Conservation (phyloP, 1,140 invertebrate species). For the Pseudomyrmex dendroicus region DNA sequence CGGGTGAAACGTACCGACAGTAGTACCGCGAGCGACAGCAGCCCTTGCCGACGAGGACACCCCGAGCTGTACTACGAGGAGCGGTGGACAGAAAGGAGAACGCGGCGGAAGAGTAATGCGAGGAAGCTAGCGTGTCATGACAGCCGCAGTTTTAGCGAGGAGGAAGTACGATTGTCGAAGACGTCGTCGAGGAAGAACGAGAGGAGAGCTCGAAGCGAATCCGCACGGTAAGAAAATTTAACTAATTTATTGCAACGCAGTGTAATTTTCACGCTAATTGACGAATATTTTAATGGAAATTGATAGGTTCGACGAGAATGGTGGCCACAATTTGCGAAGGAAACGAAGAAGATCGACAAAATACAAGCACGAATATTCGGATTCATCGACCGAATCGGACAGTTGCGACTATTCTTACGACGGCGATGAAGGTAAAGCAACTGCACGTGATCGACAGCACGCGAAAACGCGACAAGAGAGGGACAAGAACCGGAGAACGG, state of each 20-base stretch:
- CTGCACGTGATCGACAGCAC: background rate
- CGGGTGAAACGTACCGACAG: slow-evolving; percentile 73
- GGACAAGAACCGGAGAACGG: slow-evolving; percentile 5
- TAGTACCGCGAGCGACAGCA: slow-evolving; percentile 78
- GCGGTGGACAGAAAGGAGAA: slow-evolving; percentile 80
- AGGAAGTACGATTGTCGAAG: slow-evolving; percentile 80
- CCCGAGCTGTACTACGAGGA: slow-evolving; percentile 82
- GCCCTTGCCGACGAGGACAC: slow-evolving; percentile 63
- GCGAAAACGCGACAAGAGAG: slow-evolving; percentile 36
- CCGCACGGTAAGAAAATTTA: slow-evolving; percentile 72
- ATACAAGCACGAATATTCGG: slow-evolving; percentile 72
- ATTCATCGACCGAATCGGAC: slow-evolving; percentile 75
- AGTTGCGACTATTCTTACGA: slow-evolving; percentile 52
- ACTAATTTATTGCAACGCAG: too few species aligned
- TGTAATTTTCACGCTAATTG: too few species aligned
- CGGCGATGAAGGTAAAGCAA: background rate
- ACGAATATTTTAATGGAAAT: background rate
- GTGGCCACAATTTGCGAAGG: slow-evolving; percentile 36
- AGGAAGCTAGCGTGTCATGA: slow-evolving; percentile 75
- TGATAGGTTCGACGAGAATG: slow-evolving; percentile 65
- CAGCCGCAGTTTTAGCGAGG: slow-evolving; percentile 83
- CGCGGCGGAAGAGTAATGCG: slow-evolving; percentile 75
- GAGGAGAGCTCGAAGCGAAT: slow-evolving; percentile 81
- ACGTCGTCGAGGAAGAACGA: slow-evolving; percentile 75
- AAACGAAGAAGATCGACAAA: slow-evolving; percentile 68